Evolutionary conservation across 2,797 vertebrate species (phyloP), one percentile per base, ranked within the genome.

Genomic region (Gallirallus australis): DNA sequence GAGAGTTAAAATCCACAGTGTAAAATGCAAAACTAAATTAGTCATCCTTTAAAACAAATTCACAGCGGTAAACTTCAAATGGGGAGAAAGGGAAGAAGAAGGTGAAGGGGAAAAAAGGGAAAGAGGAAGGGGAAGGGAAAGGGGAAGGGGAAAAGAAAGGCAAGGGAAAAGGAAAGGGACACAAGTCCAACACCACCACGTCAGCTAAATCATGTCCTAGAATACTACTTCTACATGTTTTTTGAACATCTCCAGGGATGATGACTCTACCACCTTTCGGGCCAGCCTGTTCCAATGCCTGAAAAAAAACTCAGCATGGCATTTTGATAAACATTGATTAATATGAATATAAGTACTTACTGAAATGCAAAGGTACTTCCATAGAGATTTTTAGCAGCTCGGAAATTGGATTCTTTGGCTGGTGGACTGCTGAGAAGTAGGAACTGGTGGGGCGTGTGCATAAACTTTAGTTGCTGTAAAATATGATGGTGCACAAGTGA

Each of bases 361-460:
- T 99, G 99, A 98, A 99, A 99, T 96, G 99, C 99, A 91, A 99
- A 99, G 83, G 99, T 99, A 97, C 99, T 99, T 97, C 99, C 99
- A 4, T 99, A 99, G 94, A 98, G 98, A 97, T 98, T 98, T 98
- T 99, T 99, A 97, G 99, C 99, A 98, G 98, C 98, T 98, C 98
- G 97, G 95, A 99, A 99, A 97, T 99, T 99, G 91, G 99, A 98
- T 98, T 99, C 99, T 99, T 99, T 99, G 98, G 99, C 99, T 97
- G 99, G 99, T 93, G 99, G 99, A 96, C 99, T 99, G 98, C 99
- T 99, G 95, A 99, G 99, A 84, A 99, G 98, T 57, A 99, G 98
- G 95, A 99, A 99, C 82, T 99, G 99, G 96, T 99, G 99, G 15
- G 98, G 98, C 47, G 99, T 99, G 96, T 99, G 99, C 99, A 99